These are phyloP conservation scores for Ceratina australensis DNA, from an alignment of 1,140 invertebrate genomes.

Conservation along the genomic window DNA sequence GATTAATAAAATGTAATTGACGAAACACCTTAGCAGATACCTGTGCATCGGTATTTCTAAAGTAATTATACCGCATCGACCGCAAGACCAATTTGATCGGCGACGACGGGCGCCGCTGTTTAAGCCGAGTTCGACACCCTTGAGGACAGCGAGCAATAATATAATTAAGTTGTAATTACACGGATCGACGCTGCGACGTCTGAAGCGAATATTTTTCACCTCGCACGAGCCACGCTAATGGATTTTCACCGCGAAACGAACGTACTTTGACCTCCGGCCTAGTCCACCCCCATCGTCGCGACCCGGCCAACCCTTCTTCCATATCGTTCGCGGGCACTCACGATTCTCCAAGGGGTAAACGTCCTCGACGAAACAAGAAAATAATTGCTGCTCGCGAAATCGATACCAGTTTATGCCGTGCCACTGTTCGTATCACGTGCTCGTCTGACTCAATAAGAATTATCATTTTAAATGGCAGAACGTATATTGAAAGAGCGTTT, in stretches of 20 bases:
- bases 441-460: not conserved
- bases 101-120: not conserved
- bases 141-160: constrained; percentile 23
- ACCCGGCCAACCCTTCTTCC: not conserved
- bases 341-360: constrained; percentile 24
- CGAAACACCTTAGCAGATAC: too few species aligned
- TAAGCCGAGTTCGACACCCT: constrained; percentile 12
- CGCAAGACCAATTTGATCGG: too few species aligned
- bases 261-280: constrained; percentile 40
- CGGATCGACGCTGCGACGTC: constrained; percentile 7
- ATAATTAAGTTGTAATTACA: constrained; percentile 23
- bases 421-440: constrained; percentile 29
- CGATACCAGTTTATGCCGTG: constrained; percentile 32
- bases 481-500: too few species aligned
- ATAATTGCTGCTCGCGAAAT: constrained; percentile 40
- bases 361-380: constrained; percentile 47
- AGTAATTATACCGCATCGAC: too few species aligned
- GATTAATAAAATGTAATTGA: too few species aligned
- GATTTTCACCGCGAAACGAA: constrained; percentile 32
- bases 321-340: constrained; percentile 1
- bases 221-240: constrained; percentile 28
- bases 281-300: too few species aligned
- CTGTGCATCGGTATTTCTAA: too few species aligned
- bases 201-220: constrained; percentile 24
- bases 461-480: too few species aligned